These are phyloP conservation scores for Channa argus DNA, from an alignment of 2,113 vertebrate genomes.

Conservation along the genomic window DNA sequence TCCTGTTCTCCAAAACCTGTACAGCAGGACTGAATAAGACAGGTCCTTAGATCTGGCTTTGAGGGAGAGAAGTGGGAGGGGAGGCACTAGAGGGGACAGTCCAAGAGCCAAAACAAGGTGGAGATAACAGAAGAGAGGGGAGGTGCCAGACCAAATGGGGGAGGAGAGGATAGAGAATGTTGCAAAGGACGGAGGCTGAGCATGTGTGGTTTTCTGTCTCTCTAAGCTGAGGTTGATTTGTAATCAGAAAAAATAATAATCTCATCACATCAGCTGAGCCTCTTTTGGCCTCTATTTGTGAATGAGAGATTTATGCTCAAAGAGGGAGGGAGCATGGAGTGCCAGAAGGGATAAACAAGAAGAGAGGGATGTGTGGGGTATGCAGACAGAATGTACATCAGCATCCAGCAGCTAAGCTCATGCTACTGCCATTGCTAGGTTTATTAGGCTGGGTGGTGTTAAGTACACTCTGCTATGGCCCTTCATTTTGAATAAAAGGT, in stretches of 20 bases:
- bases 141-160: constrained; percentile 38
- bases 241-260: constrained; percentile 81
- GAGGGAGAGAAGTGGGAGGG: constrained; percentile 53
- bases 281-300: constrained; percentile 84
- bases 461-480: neutral
- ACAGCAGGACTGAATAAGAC: constrained; percentile 67
- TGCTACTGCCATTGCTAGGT: constrained; percentile 13
- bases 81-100: constrained; percentile 37
- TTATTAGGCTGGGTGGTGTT: constrained; percentile 5
- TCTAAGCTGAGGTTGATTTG: constrained; percentile 78
- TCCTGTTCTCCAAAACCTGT: constrained; percentile 63
- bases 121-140: constrained; percentile 38
- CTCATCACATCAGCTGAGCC: constrained; percentile 81
- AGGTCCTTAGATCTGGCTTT: constrained; percentile 57
- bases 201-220: constrained; percentile 45
- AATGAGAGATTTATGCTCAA: constrained; percentile 78
- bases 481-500: constrained; percentile 4
- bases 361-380: neutral
- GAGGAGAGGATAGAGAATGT: constrained; percentile 32
- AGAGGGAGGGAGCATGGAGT: constrained; percentile 20
- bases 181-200: constrained; percentile 6
- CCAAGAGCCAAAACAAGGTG: constrained; percentile 34
- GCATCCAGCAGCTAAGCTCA: constrained; percentile 32
- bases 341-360: constrained; percentile 55
- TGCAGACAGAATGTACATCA: neutral